Percentiles rank a stretch among this genome's conserved stretches.
phyloP scores from a whole-genome alignment of 2,797 vertebrate genomes.

The Chrosomus eos region DNA sequence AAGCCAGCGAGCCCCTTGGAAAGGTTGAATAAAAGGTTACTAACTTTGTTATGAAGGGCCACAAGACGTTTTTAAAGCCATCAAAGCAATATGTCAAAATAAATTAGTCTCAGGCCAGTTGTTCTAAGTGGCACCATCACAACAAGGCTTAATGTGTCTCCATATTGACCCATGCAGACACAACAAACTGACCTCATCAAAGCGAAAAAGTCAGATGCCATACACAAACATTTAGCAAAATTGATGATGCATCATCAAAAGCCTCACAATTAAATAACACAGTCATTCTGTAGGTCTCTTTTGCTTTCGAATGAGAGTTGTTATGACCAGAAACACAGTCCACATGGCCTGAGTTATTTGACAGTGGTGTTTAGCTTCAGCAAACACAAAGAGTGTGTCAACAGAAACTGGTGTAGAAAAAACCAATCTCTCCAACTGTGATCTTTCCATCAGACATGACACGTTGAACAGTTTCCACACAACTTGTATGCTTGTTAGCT shows the following conservation, averaged over 20 bases:
- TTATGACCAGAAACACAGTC: conserved; percentile 3
- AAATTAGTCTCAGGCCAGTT: conserved; percentile 42
- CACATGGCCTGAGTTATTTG: conserved; percentile 25
- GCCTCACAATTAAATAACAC: conserved; percentile 13
- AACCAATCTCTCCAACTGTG: conserved; percentile 16
- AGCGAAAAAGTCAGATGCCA: neutral
- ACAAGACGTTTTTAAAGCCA: conserved; percentile 40
- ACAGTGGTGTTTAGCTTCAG: conserved; percentile 11
- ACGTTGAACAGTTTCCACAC: conserved; percentile 11
- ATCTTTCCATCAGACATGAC: neutral
- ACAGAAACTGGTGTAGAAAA: conserved; percentile 28
- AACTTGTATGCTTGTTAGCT: neutral
- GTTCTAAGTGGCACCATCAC: conserved; percentile 25
- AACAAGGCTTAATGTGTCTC: conserved; percentile 29
- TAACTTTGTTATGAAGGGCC: conserved; percentile 60
- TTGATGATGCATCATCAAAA: conserved; percentile 33
- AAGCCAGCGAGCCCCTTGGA: conserved; percentile 61
- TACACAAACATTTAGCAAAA: conserved; percentile 31
- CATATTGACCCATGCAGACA: conserved; percentile 28
- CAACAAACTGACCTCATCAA: conserved; percentile 43
- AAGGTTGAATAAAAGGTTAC: conserved; percentile 64
- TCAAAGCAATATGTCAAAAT: conserved; percentile 42
- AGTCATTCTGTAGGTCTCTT: neutral
- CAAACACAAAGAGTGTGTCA: conserved; percentile 34
- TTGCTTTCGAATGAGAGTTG: conserved; percentile 19